Conservation (phyloP, 1,140 invertebrate species). For the Brachionus asplanchnoidis region DNA sequence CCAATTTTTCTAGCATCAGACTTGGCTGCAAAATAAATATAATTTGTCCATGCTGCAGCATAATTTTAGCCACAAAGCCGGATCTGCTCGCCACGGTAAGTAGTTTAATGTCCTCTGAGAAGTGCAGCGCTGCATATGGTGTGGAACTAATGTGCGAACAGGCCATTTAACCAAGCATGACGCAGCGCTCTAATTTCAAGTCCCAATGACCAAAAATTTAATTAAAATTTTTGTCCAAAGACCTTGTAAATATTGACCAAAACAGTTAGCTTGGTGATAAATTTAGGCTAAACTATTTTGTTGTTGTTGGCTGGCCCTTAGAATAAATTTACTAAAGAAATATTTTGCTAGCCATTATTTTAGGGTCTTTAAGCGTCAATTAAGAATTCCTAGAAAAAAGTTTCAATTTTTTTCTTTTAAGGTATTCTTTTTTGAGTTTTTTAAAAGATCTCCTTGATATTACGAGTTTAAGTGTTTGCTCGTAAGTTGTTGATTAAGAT, state of each 20-base stretch:
- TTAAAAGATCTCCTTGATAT: too few relatives aligned
- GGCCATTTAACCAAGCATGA: too few relatives aligned
- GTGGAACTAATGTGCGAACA: too few relatives aligned
- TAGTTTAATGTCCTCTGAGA: background rate
- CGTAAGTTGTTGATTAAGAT: too few relatives aligned
- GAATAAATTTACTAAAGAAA: background rate
- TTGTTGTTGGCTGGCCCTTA: background rate
- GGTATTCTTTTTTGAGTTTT: too few relatives aligned
- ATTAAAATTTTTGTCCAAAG: too few relatives aligned
- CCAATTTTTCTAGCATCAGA: background rate
- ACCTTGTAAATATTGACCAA: background rate
- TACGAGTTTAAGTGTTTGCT: too few relatives aligned
- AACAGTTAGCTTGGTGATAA: background rate
- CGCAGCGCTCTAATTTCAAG: too few relatives aligned
- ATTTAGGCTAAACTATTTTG: background rate
- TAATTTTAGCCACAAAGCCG: too few relatives aligned
- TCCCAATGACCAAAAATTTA: too few relatives aligned
- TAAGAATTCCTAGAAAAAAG: background rate
- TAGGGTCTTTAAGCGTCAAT: background rate
- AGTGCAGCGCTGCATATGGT: background rate
- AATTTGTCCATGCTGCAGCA: background rate
- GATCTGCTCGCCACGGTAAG: background rate
- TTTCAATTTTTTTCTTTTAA: too few relatives aligned
- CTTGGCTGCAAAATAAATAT: background rate
- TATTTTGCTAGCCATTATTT: background rate